Percentiles rank a stretch among this genome's conserved stretches.
These are phyloP conservation scores for Dryococelus australis DNA, from an alignment of 2,888 invertebrate species.

Conservation along the genomic window DNA sequence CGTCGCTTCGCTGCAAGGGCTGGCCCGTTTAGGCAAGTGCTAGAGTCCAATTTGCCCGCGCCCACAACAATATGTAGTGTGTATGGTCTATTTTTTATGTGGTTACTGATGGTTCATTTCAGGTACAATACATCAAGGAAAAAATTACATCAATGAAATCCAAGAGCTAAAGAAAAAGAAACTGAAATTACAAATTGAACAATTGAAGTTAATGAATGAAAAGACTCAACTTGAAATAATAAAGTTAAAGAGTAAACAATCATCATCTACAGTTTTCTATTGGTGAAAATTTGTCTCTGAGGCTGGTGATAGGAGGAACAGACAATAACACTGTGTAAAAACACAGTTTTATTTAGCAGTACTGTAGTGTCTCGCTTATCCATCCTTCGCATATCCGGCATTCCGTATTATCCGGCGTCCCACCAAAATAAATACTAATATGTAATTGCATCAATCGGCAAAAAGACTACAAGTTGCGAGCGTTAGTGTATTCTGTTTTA, in stretches of 20 bases:
- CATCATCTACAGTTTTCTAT: background rate
- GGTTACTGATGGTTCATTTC: background rate
- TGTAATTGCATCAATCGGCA: too few relatives aligned
- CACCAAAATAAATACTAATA: too few relatives aligned
- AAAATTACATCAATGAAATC: background rate
- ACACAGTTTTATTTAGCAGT: background rate
- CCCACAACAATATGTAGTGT: too few relatives aligned
- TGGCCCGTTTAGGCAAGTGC: too few relatives aligned
- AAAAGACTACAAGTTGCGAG: too few relatives aligned
- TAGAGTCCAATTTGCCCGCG: too few relatives aligned
- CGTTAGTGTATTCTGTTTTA: too few relatives aligned
- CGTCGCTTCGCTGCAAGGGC: too few relatives aligned
- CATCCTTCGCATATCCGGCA: background rate
- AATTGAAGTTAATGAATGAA: background rate
- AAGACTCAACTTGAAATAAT: background rate
- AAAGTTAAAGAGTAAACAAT: background rate
- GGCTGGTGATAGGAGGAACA: background rate
- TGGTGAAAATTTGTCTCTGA: background rate
- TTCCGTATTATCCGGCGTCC: too few relatives aligned
- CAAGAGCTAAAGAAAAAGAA: background rate
- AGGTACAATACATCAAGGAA: background rate
- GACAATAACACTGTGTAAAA: background rate
- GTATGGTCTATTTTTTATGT: background rate
- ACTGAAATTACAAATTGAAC: background rate
- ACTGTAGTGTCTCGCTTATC: too few relatives aligned